phyloP scores from a whole-genome alignment of 2,797 vertebrate species.

The Thalassophryne amazonica region DNA sequence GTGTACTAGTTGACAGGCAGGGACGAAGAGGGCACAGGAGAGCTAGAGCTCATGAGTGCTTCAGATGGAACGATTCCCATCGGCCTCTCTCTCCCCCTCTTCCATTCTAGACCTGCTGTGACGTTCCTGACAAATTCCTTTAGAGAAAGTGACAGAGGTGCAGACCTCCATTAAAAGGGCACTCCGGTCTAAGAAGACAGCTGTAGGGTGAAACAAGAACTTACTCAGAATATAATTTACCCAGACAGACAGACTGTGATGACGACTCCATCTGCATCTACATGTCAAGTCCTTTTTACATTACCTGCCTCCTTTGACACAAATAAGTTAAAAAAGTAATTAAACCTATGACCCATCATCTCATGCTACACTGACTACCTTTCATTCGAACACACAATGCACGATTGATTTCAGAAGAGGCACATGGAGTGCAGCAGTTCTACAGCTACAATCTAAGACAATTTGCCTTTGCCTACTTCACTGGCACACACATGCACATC shows the following conservation, averaged over 20 bases:
- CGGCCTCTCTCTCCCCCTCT: constrained; percentile 5
- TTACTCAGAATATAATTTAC: background rate
- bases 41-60: constrained; percentile 38
- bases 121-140: constrained; percentile 20
- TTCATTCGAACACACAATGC: too few relatives aligned
- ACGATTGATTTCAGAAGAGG: background rate
- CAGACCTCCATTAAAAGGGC: constrained; percentile 11
- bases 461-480: background rate
- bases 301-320: too few relatives aligned
- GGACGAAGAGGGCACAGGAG: background rate
- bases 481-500: background rate
- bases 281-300: too few relatives aligned
- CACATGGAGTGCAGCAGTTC: background rate
- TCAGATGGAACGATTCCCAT: constrained; percentile 26
- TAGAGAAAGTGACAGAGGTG: constrained; percentile 2
- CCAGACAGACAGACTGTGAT: too few relatives aligned
- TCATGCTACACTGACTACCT: too few relatives aligned
- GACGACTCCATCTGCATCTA: too few relatives aligned
- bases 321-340: too few relatives aligned
- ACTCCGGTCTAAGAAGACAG: constrained; percentile 14
- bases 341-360: too few relatives aligned
- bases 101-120: constrained; percentile 1
- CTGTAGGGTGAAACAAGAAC: constrained; percentile 18
- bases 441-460: background rate
- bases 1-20: constrained; percentile 1